Evolutionary conservation across 2,113 vertebrate genomes (phyloP).

Genomic region (Salvelinus namaycush): DNA sequence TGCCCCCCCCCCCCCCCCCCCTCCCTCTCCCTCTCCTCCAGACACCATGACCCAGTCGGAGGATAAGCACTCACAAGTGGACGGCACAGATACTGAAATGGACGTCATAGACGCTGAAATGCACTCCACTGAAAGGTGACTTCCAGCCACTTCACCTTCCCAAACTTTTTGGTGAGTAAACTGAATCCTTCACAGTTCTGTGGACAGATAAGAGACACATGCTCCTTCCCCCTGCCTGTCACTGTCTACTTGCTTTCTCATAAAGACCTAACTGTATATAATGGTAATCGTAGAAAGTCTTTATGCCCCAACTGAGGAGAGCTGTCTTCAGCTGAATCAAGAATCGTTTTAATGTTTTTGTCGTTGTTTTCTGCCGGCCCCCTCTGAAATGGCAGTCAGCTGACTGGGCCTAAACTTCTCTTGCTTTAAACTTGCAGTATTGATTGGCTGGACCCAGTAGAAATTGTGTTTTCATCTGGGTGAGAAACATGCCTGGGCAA

Average conservation of each 20-base stretch:
- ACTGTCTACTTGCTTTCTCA: neutral
- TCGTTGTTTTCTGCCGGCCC: too few relatives aligned
- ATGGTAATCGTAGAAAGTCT: neutral
- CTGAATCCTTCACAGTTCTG: conserved; percentile 19
- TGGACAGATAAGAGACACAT: neutral
- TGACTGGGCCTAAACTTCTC: too few relatives aligned
- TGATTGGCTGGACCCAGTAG: neutral
- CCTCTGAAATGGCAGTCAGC: neutral
- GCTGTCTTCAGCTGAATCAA: too few relatives aligned
- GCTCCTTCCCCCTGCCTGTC: neutral
- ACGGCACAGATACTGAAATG: neutral
- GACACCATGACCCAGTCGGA: conserved; percentile 12
- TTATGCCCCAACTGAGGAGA: neutral
- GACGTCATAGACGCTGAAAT: conserved; percentile 8
- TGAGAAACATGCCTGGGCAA: neutral
- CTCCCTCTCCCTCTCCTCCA: neutral
- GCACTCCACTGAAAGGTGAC: conserved; percentile 23
- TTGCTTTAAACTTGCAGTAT: neutral
- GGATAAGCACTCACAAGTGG: neutral
- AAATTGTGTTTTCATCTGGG: neutral
- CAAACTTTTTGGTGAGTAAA: conserved; percentile 14
- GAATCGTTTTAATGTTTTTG: too few relatives aligned
- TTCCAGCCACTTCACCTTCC: conserved; percentile 9
- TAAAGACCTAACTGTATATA: neutral
- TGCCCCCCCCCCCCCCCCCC: neutral